phyloP scores from a whole-genome alignment of 1,140 invertebrate genomes.

The Pissodes strobi region DNA sequence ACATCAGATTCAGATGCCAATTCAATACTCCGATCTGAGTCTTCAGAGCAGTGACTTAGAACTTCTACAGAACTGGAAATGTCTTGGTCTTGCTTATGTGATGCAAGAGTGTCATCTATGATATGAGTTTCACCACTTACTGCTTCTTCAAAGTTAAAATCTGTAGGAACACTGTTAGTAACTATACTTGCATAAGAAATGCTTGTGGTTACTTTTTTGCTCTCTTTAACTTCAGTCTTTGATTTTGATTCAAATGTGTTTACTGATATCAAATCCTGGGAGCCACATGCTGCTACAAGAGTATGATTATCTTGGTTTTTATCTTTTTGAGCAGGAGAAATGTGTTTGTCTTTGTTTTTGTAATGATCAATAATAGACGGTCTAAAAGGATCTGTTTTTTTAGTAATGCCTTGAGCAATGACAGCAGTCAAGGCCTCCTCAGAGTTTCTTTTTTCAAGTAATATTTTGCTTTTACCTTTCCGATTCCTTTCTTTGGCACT shows the following conservation, averaged over 20 bases:
- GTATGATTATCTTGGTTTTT: too few species aligned
- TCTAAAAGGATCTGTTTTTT: conserved; percentile 27
- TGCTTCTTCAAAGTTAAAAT: not conserved
- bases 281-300: too few species aligned
- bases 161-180: conserved; percentile 17
- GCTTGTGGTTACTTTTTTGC: conserved; percentile 36
- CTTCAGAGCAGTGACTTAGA: conserved; percentile 19
- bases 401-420: conserved; percentile 24
- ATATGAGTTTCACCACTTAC: not conserved
- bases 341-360: conserved; percentile 28
- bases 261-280: too few species aligned
- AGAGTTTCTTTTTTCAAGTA: conserved; percentile 22
- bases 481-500: conserved; percentile 36
- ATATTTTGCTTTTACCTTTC: conserved; percentile 28
- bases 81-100: too few species aligned
- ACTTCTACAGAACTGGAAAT: conserved; percentile 13
- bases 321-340: too few species aligned
- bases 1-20: not conserved
- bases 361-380: conserved; percentile 37
- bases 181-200: conserved; percentile 41
- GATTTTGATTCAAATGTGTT: too few species aligned
- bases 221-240: conserved; percentile 37
- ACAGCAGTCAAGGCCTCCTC: conserved; percentile 15
- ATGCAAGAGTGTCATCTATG: too few species aligned
- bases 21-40: not conserved